phyloP scores from a whole-genome alignment of 2,113 vertebrate species.

The Macroglossus sobrinus region DNA sequence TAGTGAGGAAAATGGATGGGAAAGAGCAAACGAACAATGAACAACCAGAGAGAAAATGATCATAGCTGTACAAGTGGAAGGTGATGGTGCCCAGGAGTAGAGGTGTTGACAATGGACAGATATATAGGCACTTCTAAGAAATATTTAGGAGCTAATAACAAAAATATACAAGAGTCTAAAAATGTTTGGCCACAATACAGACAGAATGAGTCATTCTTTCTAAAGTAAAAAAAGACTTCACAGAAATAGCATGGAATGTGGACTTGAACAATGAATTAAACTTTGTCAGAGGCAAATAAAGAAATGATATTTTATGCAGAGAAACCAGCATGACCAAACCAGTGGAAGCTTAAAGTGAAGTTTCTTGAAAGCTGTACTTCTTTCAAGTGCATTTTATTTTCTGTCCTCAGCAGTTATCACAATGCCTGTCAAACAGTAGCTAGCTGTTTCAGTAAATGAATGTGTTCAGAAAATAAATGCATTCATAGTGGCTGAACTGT shows the following conservation, averaged over 20 bases:
- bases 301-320: neutral
- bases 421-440: neutral
- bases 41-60: neutral
- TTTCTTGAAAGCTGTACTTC: neutral
- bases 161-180: neutral
- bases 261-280: neutral
- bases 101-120: neutral
- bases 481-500: neutral
- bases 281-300: neutral
- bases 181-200: neutral
- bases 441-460: neutral
- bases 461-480: neutral
- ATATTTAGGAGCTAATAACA: neutral
- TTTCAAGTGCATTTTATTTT: neutral
- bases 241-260: neutral
- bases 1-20: neutral
- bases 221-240: neutral
- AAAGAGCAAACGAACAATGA: neutral
- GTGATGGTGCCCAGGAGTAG: neutral
- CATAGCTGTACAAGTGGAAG: neutral
- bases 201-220: neutral
- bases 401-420: neutral
- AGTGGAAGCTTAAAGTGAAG: neutral
- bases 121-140: neutral
- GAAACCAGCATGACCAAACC: neutral